Conservation (phyloP, 2,113 vertebrate genomes). For the Corapipo altera region DNA sequence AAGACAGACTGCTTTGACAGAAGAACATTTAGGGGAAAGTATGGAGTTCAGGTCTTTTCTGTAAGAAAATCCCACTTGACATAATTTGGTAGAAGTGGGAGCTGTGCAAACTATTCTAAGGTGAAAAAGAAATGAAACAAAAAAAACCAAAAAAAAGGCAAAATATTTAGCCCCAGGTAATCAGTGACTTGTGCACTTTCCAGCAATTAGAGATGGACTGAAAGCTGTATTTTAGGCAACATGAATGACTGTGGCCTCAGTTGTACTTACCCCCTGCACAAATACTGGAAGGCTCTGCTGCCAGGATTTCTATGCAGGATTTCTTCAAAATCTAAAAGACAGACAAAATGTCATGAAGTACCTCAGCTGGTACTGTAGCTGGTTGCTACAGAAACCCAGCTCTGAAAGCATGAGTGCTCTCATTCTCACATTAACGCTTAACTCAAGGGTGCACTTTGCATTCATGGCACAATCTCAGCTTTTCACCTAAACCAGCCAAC, state of each 20-base stretch:
- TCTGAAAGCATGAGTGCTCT: fast-evolving
- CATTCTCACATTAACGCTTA: fast-evolving
- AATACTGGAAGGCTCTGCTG: slow-evolving; percentile 95
- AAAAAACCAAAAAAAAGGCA: neutral
- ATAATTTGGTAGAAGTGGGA: neutral
- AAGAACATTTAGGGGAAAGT: neutral
- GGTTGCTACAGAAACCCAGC: neutral
- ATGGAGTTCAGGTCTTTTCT: neutral
- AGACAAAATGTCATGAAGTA: neutral
- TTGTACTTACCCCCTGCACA: slow-evolving; percentile 91
- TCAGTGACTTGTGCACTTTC: neutral
- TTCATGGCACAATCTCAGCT: fast-evolving
- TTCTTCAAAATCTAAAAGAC: slow-evolving; percentile 90
- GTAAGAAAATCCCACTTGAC: neutral
- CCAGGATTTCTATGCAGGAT: slow-evolving; percentile 97
- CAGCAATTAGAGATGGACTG: neutral
- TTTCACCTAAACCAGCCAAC: fast-evolving
- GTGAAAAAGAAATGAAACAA: neutral
- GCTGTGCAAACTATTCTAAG: neutral
- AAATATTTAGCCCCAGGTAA: neutral
- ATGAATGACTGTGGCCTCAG: fast-evolving
- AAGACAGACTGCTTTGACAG: neutral
- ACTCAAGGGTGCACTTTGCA: fast-evolving
- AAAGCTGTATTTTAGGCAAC: neutral
- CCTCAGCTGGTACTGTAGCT: too few relatives aligned